phyloP scores from a whole-genome alignment of 2,888 invertebrate genomes.

The Bimastos eiseni region DNA sequence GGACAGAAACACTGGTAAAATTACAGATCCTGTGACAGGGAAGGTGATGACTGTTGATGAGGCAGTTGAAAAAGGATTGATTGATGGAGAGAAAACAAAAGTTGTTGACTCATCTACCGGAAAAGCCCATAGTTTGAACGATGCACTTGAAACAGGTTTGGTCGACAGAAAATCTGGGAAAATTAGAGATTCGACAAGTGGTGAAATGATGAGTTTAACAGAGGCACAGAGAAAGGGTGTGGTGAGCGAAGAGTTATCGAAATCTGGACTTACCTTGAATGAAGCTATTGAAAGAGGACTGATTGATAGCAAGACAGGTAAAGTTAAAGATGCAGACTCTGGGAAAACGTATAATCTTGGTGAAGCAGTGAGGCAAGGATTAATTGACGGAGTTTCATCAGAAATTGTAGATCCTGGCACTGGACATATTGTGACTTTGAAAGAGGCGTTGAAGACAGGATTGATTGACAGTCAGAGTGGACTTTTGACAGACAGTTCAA shows the following conservation, averaged over 20 bases:
- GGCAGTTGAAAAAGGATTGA: constrained; percentile 73
- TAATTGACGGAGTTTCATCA: constrained; percentile 63
- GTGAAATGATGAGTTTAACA: constrained; percentile 66
- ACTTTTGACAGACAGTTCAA: constrained; percentile 30
- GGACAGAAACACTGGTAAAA: constrained; percentile 74
- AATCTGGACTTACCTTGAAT: constrained; percentile 71
- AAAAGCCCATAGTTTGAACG: constrained; percentile 56
- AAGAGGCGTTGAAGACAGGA: constrained; percentile 79
- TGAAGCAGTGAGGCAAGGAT: constrained; percentile 48
- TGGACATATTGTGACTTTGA: constrained; percentile 72
- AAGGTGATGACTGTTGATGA: constrained; percentile 68
- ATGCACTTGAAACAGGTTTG: constrained; percentile 66
- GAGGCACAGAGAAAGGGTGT: constrained; percentile 46
- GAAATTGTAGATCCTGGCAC: constrained; percentile 25
- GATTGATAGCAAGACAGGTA: constrained; percentile 80
- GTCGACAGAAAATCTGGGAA: constrained; percentile 59
- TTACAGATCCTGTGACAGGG: background rate
- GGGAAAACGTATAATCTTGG: constrained; percentile 62
- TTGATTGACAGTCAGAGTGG: constrained; percentile 66
- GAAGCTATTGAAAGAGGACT: constrained; percentile 90
- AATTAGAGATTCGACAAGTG: constrained; percentile 68
- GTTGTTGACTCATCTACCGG: constrained; percentile 78
- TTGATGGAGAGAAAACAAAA: constrained; percentile 76
- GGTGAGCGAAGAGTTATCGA: constrained; percentile 27
- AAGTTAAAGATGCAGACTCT: constrained; percentile 76